phyloP scores from a whole-genome alignment of 2,888 invertebrate genomes.

The Polyommatus iphigenia region DNA sequence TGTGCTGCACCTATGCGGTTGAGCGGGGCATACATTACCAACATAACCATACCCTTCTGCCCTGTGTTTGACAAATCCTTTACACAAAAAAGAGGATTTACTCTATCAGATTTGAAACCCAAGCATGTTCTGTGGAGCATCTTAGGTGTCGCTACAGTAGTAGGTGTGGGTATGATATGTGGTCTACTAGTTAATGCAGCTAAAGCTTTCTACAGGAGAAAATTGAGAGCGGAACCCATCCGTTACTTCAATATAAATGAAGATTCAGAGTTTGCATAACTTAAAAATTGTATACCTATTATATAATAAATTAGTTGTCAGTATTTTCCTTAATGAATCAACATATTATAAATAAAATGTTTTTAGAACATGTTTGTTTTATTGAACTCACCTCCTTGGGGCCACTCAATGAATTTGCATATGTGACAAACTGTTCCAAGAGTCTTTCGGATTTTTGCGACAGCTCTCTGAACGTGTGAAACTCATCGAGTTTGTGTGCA shows the following conservation, averaged over 20 bases:
- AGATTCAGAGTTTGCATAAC: constrained; percentile 62
- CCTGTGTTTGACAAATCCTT: constrained; percentile 65
- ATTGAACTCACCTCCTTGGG: constrained; percentile 81
- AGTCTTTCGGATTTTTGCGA: constrained; percentile 88
- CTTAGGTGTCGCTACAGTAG: constrained; percentile 64
- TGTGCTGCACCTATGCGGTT: constrained; percentile 72
- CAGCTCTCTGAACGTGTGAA: constrained; percentile 87
- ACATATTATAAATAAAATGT: constrained; percentile 25
- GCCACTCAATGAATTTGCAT: constrained; percentile 84
- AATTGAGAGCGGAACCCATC: constrained; percentile 61
- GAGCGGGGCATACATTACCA: constrained; percentile 65
- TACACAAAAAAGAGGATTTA: constrained; percentile 53
- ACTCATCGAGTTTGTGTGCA: constrained; percentile 86
- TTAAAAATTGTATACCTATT: constrained; percentile 40
- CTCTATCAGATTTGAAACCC: constrained; percentile 59
- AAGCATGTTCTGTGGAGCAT: constrained; percentile 73
- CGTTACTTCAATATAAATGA: constrained; percentile 63
- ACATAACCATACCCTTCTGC: constrained; percentile 64
- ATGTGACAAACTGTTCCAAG: constrained; percentile 87
- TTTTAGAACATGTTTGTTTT: constrained; percentile 40
- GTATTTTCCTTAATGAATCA: constrained; percentile 30
- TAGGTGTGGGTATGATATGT: constrained; percentile 62
- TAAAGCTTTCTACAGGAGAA: constrained; percentile 62
- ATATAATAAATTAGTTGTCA: constrained; percentile 33
- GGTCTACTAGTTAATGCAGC: constrained; percentile 64